Conservation (phyloP, 23 tunicate species). For the Styela plicata region DNA sequence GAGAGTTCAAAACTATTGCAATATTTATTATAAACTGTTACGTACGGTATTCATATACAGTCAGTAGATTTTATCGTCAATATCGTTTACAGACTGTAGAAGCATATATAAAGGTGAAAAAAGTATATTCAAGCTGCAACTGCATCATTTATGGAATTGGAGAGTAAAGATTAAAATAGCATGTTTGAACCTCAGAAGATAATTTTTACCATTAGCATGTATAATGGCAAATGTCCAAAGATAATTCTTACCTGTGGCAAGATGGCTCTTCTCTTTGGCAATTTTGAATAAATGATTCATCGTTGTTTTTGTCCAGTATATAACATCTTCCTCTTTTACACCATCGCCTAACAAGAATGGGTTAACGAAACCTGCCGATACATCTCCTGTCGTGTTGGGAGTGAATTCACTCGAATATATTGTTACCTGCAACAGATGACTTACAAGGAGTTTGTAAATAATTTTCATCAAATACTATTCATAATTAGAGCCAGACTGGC, state of each 20-base stretch:
- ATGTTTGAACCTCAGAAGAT: no score
- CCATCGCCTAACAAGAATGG: conserved; percentile 39
- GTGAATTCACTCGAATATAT: conserved; percentile 48
- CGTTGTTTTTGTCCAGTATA: conserved; percentile 49
- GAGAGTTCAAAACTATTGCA: no score
- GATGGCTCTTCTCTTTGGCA: neutral
- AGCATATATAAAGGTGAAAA: no score
- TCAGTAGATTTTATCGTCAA: no score
- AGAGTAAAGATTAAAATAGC: neutral
- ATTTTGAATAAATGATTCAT: conserved; percentile 35
- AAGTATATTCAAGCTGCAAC: neutral
- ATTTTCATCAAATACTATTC: no score
- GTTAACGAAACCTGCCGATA: conserved; percentile 75
- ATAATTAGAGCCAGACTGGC: no score
- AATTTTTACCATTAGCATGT: no score
- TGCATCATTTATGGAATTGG: neutral
- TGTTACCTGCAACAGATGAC: conserved; percentile 38
- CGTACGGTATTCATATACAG: no score
- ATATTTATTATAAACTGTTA: no score
- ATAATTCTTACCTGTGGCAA: neutral
- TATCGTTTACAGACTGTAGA: no score
- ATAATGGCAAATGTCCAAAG: no score
- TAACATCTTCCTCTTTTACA: neutral
- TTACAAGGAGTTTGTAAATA: no score
- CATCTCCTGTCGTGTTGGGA: conserved; percentile 86